These are phyloP conservation scores for Cephus pygmeus DNA, from an alignment of 2,888 invertebrate species.

Conservation along the genomic window DNA sequence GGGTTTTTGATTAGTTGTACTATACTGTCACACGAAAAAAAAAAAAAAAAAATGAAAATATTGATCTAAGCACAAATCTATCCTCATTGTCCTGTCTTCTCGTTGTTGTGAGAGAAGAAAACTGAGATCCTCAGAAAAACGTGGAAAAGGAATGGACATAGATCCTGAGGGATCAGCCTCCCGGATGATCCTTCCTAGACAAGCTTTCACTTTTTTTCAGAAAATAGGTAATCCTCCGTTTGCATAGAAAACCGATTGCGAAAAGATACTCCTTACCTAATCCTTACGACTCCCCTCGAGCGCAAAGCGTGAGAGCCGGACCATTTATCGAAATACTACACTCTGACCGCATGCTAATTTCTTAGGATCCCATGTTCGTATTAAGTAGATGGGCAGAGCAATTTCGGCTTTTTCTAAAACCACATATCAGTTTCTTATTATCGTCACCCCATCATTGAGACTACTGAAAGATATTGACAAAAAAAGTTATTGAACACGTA, in stretches of 20 bases:
- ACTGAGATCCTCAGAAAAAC: neutral
- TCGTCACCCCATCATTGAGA: neutral
- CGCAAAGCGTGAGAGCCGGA: neutral
- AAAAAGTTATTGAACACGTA: neutral
- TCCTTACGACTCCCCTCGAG: neutral
- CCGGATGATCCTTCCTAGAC: neutral
- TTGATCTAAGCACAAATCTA: neutral
- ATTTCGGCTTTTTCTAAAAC: neutral
- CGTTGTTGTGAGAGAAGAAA: neutral
- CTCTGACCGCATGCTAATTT: neutral
- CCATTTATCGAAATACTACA: neutral
- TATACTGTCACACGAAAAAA: neutral
- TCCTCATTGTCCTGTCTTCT: neutral
- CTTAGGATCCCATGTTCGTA: neutral
- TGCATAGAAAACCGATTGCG: neutral
- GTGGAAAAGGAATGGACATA: neutral
- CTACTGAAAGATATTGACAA: neutral
- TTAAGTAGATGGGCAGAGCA: neutral
- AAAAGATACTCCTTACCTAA: neutral
- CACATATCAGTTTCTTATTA: neutral
- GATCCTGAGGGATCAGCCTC: neutral
- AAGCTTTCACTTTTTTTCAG: neutral
- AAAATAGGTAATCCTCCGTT: neutral
- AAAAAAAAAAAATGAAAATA: neutral
- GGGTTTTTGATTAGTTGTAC: neutral